These are phyloP conservation scores for Lasaia peninsularis DNA, from an alignment of 1,140 invertebrate genomes.

Conservation along the genomic window DNA sequence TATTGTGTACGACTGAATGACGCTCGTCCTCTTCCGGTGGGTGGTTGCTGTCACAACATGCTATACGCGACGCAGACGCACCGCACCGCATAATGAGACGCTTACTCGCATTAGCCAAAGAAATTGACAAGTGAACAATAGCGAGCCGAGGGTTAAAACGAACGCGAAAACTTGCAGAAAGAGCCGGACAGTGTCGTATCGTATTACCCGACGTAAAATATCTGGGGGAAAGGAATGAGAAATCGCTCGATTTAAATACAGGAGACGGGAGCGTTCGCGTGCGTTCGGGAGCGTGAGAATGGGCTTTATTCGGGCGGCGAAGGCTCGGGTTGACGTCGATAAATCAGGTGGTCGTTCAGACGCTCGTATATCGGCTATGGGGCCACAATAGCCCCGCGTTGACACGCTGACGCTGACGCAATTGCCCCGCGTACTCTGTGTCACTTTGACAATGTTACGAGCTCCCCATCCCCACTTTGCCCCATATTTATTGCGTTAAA, in stretches of 20 bases:
- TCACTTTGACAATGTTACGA: slow-evolving; percentile 44
- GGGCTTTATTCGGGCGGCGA: slow-evolving; percentile 67
- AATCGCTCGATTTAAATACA: slow-evolving; percentile 72
- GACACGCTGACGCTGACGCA: slow-evolving; percentile 69
- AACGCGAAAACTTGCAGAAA: slow-evolving; percentile 68
- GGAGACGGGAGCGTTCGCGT: slow-evolving; percentile 66
- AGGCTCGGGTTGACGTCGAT: slow-evolving; percentile 60
- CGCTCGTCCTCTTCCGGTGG: slow-evolving; percentile 73
- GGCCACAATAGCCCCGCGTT: slow-evolving; percentile 63
- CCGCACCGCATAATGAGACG: slow-evolving; percentile 75
- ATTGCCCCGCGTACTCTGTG: slow-evolving; percentile 51
- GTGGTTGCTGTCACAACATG: slow-evolving; percentile 75
- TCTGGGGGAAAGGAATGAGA: slow-evolving; percentile 74
- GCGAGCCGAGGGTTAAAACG: slow-evolving; percentile 65
- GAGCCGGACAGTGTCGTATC: slow-evolving; percentile 76
- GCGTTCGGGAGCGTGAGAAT: slow-evolving; percentile 75
- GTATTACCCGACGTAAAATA: slow-evolving; percentile 76
- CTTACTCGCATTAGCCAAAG: slow-evolving; percentile 77
- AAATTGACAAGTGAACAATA: slow-evolving; percentile 78
- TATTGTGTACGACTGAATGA: slow-evolving; percentile 72
- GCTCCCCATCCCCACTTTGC: slow-evolving; percentile 32
- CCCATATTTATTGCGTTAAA: slow-evolving; percentile 74
- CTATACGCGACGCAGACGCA: slow-evolving; percentile 69
- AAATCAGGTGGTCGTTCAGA: slow-evolving; percentile 60
- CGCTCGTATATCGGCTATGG: slow-evolving; percentile 63